Conservation (phyloP, 2,797 vertebrate genomes). For the Chrosomus eos region DNA sequence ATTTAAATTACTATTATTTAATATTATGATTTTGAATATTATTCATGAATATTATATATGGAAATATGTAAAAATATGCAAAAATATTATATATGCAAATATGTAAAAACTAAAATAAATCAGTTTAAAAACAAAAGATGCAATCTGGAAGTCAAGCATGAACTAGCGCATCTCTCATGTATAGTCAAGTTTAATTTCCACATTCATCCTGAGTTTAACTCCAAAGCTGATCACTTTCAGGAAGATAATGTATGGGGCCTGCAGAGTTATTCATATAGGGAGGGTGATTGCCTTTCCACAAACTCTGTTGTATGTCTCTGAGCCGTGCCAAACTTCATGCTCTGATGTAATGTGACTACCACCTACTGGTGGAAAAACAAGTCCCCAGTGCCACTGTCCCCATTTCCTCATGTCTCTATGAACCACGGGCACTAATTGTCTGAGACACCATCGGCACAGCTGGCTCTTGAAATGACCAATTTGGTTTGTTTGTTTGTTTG, state of each 20-base stretch:
- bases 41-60: too few relatives aligned
- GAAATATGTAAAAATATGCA: too few relatives aligned
- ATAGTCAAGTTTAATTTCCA: conserved; percentile 32
- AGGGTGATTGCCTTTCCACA: conserved; percentile 27
- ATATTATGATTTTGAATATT: too few relatives aligned
- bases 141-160: neutral
- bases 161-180: neutral
- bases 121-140: neutral
- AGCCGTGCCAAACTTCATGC: conserved; percentile 29
- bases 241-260: neutral
- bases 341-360: conserved; percentile 70
- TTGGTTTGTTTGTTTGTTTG: conserved; percentile 40
- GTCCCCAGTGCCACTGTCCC: conserved; percentile 30
- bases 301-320: conserved; percentile 37
- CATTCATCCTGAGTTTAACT: conserved; percentile 43
- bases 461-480: conserved; percentile 26
- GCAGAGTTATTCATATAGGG: conserved; percentile 27
- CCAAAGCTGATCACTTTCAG: conserved; percentile 48
- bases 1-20: too few relatives aligned
- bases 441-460: conserved; percentile 24
- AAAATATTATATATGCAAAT: too few relatives aligned
- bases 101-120: neutral
- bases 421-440: conserved; percentile 39
- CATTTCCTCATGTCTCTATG: conserved; percentile 31
- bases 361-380: conserved; percentile 67